These are phyloP conservation scores for Cydia pomonella DNA, from an alignment of 1,140 invertebrate species.

Conservation along the genomic window DNA sequence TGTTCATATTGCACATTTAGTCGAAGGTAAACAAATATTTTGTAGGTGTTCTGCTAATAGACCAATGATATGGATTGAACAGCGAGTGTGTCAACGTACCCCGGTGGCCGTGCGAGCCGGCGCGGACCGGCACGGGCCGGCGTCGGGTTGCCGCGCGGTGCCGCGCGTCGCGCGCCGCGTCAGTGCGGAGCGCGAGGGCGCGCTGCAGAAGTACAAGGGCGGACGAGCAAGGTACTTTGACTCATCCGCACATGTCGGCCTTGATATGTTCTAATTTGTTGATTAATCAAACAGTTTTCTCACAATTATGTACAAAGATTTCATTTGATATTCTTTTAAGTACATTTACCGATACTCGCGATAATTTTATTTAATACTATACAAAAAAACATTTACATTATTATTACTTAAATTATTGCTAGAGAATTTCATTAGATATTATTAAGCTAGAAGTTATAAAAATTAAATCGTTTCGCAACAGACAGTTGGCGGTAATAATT, in stretches of 20 bases:
- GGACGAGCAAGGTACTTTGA: conserved; percentile 51
- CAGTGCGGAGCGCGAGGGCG: background rate
- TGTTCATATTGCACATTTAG: conserved; percentile 71
- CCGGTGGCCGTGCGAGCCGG: conserved; percentile 35
- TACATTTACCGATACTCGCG: conserved; percentile 65
- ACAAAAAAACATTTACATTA: conserved; percentile 79
- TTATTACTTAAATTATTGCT: conserved; percentile 77
- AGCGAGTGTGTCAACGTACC: conserved; percentile 51
- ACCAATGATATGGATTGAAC: conserved; percentile 48
- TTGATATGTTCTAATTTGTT: conserved; percentile 55
- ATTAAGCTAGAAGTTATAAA: conserved; percentile 72
- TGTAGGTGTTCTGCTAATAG: conserved; percentile 41
- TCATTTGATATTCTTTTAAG: conserved; percentile 52
- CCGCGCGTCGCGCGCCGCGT: too few species aligned
- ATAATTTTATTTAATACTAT: conserved; percentile 70
- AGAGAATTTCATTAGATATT: conserved; percentile 72
- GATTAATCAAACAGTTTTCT: conserved; percentile 44
- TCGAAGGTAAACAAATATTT: conserved; percentile 51
- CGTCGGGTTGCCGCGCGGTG: too few species aligned
- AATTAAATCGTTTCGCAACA: conserved; percentile 73
- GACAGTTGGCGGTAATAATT: conserved; percentile 75
- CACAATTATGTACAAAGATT: conserved; percentile 57
- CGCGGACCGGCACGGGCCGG: background rate
- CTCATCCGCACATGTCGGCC: conserved; percentile 44
- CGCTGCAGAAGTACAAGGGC: background rate